Evolutionary conservation across 2,797 vertebrate species (phyloP), one percentile per base, ranked within the genome.

Genomic region (Melanotaenia parkinsoni): DNA sequence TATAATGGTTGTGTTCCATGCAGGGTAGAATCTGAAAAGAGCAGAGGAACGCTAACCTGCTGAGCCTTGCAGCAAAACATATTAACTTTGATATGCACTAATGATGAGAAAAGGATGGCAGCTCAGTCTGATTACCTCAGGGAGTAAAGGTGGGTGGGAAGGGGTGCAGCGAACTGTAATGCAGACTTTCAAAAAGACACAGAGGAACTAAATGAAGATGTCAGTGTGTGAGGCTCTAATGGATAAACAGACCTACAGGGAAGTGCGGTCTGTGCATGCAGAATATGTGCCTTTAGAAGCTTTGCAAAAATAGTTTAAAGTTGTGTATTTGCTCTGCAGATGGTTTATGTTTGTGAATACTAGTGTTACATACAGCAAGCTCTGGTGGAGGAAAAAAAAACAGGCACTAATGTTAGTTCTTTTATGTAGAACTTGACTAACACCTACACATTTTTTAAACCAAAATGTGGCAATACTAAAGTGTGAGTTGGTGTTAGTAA

Each of bases 1-100:
- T 72, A 70, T 81, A 83, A 80, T 87, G 60, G 60, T n/a, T 69
- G 66, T 77, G 69, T 81, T 70, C 77, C 77, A 82, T 79, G 75
- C 65, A 35, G 67, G 63, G 79, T 72, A 60, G 70, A 79, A 78
- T 77, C 82, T 72, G 82, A 89, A 76, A 81, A 58, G 77, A 82
- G 51, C 58, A 50, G 76, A 83, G 88, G 89, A 92, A 90, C 85
- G 81, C 70, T 57, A 76, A 73, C 91, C 89, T 81, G 90, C 92
- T 92, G 91, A 54, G 91, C 54, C 37, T 56, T 67, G 60, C 79
- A 78, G 79, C 82, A 79, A 82, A 78, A 80, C 76, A 82, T 45
- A 63, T 89, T 81, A 85, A 53, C 83, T 88, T 82, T 92, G 90
- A 94, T 92, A 82, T 83, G 83, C 57, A 63, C 82, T 93, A 92